A percentile compares a stretch with the other conserved stretches of the same genome.
phyloP scores from a whole-genome alignment of 2,113 vertebrate genomes.

The Brevimyrus niger region DNA sequence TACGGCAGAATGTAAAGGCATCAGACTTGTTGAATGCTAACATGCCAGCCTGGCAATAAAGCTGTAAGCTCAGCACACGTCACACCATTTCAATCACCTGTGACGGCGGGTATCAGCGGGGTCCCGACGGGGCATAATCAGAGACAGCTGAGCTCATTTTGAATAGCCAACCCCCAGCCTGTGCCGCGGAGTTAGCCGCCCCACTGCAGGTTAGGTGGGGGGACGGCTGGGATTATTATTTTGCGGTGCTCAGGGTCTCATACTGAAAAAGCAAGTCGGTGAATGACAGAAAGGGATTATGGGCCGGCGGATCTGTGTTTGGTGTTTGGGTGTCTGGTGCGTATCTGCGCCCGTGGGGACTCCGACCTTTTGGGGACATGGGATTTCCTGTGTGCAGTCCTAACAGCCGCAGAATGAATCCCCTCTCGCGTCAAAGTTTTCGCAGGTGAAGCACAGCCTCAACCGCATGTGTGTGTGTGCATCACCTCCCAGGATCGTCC shows the following conservation, averaged over 20 bases:
- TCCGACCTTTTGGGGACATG: background rate
- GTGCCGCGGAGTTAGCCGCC: background rate
- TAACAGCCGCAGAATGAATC: background rate
- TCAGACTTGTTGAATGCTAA: background rate
- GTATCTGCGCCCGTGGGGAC: background rate
- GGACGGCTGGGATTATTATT: background rate
- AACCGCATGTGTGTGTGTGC: background rate
- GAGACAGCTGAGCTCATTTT: background rate
- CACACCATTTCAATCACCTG: background rate
- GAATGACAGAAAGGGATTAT: background rate
- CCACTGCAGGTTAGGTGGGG: background rate
- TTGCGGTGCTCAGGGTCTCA: background rate
- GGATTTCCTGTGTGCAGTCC: background rate
- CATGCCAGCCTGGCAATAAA: background rate
- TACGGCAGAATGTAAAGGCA: background rate
- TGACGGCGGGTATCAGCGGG: background rate
- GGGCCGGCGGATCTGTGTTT: background rate
- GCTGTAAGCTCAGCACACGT: background rate
- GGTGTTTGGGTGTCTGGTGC: background rate
- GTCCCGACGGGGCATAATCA: background rate
- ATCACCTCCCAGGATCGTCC: conserved; percentile 59
- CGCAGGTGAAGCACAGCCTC: background rate
- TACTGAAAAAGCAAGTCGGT: background rate
- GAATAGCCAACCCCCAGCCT: background rate
- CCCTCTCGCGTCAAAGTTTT: background rate